These are phyloP conservation scores for Hapalemur alaotrensis DNA, from an alignment of 2,797 vertebrate species.

Conservation along the genomic window DNA sequence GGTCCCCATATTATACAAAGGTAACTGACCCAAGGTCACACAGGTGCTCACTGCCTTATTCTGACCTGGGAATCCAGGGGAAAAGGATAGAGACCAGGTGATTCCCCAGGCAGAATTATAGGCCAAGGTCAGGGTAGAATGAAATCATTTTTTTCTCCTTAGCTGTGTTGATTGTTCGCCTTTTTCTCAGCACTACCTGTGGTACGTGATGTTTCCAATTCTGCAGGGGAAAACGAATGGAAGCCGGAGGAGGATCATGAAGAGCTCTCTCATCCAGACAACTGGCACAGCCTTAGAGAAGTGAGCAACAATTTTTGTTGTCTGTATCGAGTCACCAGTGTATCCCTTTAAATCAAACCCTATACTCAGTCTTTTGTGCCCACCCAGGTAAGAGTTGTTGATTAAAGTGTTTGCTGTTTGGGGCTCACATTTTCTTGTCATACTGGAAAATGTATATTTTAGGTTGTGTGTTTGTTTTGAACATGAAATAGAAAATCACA, in stretches of 20 bases:
- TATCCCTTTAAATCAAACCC: constrained; percentile 59
- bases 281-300: not conserved
- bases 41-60: not conserved
- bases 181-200: not conserved
- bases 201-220: not conserved
- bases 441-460: constrained; percentile 9
- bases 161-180: not conserved
- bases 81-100: not conserved
- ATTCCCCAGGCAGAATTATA: not conserved
- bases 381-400: constrained; percentile 60
- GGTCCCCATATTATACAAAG: not conserved
- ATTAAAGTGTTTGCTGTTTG: constrained; percentile 69
- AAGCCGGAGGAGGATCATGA: not conserved
- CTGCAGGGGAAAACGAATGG: constrained; percentile 10
- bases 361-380: constrained; percentile 51
- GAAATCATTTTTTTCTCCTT: not conserved
- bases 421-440: constrained; percentile 53
- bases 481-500: constrained; percentile 2
- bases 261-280: not conserved
- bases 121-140: not conserved
- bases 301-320: not conserved
- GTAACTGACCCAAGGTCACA: not conserved
- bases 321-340: not conserved
- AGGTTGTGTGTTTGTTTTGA: constrained; percentile 15
- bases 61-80: not conserved